phyloP scores from a whole-genome alignment of 2,888 invertebrate genomes.

The Deroplatys truncata region DNA sequence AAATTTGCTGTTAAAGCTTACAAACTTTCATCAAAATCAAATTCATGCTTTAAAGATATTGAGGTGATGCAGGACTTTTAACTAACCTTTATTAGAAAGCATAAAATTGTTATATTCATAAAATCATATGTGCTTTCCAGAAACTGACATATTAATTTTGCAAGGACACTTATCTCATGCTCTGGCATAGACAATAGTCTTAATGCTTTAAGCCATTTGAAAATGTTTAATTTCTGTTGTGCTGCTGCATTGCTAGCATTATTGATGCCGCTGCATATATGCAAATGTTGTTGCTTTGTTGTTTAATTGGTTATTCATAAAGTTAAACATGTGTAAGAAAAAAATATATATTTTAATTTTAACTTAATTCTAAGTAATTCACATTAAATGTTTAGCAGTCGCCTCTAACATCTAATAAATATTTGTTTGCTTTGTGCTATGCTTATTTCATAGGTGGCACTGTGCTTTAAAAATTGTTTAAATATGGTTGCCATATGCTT shows the following conservation, averaged over 20 bases:
- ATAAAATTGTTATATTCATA: too few species aligned
- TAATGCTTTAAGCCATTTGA: not conserved
- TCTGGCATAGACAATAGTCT: not conserved
- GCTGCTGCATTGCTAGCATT: not conserved
- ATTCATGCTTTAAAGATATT: too few species aligned
- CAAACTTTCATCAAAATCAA: too few species aligned
- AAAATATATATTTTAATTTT: not conserved
- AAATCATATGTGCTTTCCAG: too few species aligned
- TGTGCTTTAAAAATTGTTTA: not conserved
- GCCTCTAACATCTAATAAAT: not conserved
- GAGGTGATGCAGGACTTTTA: too few species aligned
- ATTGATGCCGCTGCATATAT: too few species aligned
- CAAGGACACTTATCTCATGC: not conserved
- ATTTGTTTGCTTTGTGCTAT: not conserved
- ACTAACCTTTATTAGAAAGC: too few species aligned
- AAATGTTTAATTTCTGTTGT: not conserved
- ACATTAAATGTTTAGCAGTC: not conserved
- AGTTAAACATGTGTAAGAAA: not conserved
- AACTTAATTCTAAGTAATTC: not conserved
- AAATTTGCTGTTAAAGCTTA: too few species aligned
- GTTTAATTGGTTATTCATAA: not conserved
- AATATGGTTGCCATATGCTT: not conserved
- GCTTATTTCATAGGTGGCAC: not conserved
- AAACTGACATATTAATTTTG: too few species aligned
- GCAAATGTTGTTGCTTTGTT: not conserved